These are phyloP conservation scores for Atta cephalotes DNA, from an alignment of 1,140 invertebrate genomes.

Conservation along the genomic window DNA sequence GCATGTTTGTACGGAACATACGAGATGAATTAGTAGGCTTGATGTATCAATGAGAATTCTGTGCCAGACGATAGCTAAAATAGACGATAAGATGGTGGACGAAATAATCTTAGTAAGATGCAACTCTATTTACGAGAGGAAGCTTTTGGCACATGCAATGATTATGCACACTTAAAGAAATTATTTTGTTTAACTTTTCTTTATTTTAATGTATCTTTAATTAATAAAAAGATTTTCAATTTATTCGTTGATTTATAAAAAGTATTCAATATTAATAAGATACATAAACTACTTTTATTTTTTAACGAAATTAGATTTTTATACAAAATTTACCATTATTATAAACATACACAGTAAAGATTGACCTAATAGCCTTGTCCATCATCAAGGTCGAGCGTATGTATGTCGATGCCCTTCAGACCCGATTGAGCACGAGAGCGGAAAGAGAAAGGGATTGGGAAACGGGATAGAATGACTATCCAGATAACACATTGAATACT, in stretches of 20 bases:
- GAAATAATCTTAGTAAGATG: neutral
- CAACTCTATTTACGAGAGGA: neutral
- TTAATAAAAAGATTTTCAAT: neutral
- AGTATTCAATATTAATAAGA: neutral
- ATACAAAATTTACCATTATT: neutral
- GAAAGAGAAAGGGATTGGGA: constrained; percentile 55
- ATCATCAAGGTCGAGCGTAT: constrained; percentile 39
- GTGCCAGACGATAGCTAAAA: constrained; percentile 10
- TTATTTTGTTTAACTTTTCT: neutral
- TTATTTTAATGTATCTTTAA: neutral
- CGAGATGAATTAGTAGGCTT: constrained; percentile 51
- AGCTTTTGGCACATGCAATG: neutral
- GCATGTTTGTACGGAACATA: constrained; percentile 3
- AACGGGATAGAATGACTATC: constrained; percentile 50
- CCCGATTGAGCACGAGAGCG: constrained; percentile 39
- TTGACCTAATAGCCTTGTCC: constrained; percentile 20
- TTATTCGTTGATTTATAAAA: neutral
- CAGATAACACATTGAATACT: constrained; percentile 61
- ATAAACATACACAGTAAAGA: neutral
- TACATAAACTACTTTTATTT: neutral
- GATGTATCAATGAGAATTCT: constrained; percentile 49
- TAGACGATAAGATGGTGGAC: neutral
- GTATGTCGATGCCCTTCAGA: constrained; percentile 35
- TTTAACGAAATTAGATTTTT: neutral
- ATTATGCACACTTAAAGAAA: neutral